Base-by-base conservation (phyloP, 2,113 vertebrate genomes). In the Psilopogon haemacephalus region DNA sequence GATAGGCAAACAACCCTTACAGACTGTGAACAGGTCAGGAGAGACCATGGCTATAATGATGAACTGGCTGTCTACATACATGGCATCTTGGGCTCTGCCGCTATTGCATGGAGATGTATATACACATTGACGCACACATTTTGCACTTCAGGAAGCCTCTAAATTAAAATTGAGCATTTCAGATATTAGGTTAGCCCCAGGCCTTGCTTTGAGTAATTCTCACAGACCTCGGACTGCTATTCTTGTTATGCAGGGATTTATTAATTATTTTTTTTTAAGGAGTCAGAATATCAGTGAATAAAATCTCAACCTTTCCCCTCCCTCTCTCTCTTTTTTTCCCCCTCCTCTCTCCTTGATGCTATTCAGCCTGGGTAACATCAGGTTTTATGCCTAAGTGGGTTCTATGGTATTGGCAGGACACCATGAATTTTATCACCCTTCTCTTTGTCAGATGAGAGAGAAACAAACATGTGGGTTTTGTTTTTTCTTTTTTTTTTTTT, bases 341-440 rank as follows among this genome's bases (percentile, higher is more conserved):
- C 46, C 46, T 42, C 40, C 40, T 42, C 42, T 44, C 44, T 19
- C 5, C 37, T 79, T 48, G 32, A 35, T 63, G 23, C 23, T 63
- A n/a, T 33, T 86, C 67, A 48, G 50, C 28, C 32, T 55, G 46
- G 15, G 27, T 59, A 82, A 54, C 12, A 54, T 0, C 9, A 94
- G 23, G 64, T 40, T 86, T 92, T 50, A 23, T 65, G 54, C 44
- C 58, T 84, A 81, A 75, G 16, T 40, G 74, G 8, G 44, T 81
- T 89, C 72, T 62, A 28, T 68, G 35, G 35, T 78, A 91, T 93
- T 89, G 89, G 68, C 50, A 91, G 48, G 38, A 73, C 80, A 84
- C 82, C 91, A 74, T 42, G 38, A 69, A 38, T 48, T 89, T 87
- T 92, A 76, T 67, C 55, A 17, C 58, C 30, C 32, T 89, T 84